Percentiles rank a stretch among this genome's conserved stretches.
These are phyloP conservation scores for Saiga tatarica DNA, from an alignment of 2,113 vertebrate genomes.

Conservation along the genomic window DNA sequence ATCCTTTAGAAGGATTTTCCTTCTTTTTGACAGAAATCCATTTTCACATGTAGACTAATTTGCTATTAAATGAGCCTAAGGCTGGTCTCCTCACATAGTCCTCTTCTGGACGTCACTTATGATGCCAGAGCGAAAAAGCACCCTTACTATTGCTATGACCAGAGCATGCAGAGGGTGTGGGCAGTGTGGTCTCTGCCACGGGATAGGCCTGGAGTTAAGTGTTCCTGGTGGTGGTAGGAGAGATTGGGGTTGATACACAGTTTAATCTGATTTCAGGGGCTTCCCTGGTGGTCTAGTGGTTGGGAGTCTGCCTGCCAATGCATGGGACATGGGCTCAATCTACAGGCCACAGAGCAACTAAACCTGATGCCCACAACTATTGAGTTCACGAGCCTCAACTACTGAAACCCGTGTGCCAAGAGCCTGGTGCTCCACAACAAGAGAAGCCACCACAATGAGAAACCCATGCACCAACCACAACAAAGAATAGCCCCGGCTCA, in stretches of 20 bases:
- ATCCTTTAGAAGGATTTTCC: slow-evolving; percentile 14
- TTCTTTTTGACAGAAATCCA: slow-evolving; percentile 16
- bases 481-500: background rate
- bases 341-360: background rate
- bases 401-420: background rate
- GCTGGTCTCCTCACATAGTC: background rate
- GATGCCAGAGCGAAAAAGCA: background rate
- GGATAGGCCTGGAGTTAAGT: background rate
- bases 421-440: background rate
- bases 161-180: background rate
- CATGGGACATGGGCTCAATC: accelerated
- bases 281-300: background rate
- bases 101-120: background rate
- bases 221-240: background rate
- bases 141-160: background rate
- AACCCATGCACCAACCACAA: accelerated
- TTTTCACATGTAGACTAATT: slow-evolving; percentile 24
- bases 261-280: background rate
- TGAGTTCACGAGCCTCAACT: background rate
- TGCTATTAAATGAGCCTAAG: background rate
- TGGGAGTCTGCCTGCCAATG: background rate
- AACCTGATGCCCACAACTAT: background rate
- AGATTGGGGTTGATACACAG: background rate
- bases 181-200: background rate
- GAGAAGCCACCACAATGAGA: background rate